Conservation (phyloP, 2,797 vertebrate species). For the Novumbra hubbsi region DNA sequence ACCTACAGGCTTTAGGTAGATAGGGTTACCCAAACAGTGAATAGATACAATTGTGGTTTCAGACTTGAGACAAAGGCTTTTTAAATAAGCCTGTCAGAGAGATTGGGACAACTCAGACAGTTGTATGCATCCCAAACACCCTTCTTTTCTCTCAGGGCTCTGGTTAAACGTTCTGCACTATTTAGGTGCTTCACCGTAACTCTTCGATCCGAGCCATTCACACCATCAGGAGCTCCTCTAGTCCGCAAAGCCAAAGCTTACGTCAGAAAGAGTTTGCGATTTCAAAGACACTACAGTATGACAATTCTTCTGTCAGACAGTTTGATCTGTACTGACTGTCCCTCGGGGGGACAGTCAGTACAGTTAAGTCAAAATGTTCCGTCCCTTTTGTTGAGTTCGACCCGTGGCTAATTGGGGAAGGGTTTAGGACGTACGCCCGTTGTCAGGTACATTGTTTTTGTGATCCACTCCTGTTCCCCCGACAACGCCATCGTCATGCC, state of each 20-base stretch:
- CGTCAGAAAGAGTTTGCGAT: not conserved
- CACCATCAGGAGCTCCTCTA: not conserved
- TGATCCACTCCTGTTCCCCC: too few relatives aligned
- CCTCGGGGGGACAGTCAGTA: too few relatives aligned
- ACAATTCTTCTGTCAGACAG: not conserved
- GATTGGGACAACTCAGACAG: not conserved
- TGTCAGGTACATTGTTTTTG: too few relatives aligned
- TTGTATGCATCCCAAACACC: not conserved
- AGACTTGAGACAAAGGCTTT: not conserved
- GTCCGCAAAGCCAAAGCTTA: constrained; percentile 20
- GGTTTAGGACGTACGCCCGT: too few relatives aligned
- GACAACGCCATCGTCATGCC: constrained; percentile 12
- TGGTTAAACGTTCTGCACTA: not conserved
- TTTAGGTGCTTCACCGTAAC: not conserved
- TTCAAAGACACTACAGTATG: not conserved
- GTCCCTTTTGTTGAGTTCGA: not conserved
- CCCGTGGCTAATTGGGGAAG: not conserved
- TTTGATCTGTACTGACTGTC: not conserved
- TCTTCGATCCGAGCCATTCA: not conserved
- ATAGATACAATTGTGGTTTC: not conserved
- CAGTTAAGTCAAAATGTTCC: not conserved
- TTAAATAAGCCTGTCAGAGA: not conserved
- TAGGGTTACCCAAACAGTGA: not conserved
- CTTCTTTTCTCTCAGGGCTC: not conserved
- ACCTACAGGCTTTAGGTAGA: not conserved